A percentile compares a stretch with the other conserved stretches of the same genome.
phyloP scores from a whole-genome alignment of 2,888 invertebrate genomes.

The Diogma glabrata region DNA sequence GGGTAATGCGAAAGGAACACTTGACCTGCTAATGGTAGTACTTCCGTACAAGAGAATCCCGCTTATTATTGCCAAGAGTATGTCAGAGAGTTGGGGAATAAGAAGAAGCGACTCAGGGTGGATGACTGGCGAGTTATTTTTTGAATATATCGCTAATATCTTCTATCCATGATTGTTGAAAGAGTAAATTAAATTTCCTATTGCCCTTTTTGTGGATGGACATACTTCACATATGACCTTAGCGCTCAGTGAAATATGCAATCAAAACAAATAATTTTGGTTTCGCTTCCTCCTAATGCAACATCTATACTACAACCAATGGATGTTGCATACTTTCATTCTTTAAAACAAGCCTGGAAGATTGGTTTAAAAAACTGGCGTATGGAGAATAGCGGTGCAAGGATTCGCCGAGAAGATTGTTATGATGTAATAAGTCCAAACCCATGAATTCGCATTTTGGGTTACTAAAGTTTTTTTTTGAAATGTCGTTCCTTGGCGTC shows the following conservation, averaged over 20 bases:
- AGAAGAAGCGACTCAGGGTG: background rate
- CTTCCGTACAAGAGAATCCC: conserved; percentile 2
- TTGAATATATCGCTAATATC: conserved; percentile 27
- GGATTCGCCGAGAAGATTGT: background rate
- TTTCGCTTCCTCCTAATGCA: background rate
- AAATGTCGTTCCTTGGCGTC: no score
- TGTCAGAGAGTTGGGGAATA: conserved; percentile 21
- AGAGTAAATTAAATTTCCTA: conserved; percentile 26
- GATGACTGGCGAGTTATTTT: background rate
- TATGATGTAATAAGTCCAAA: no score
- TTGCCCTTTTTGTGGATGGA: conserved; percentile 33
- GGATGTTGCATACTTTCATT: conserved; percentile 29
- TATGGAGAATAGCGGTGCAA: conserved; percentile 11
- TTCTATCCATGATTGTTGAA: conserved; percentile 29
- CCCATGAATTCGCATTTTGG: no score
- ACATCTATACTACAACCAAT: conserved; percentile 30
- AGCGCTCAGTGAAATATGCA: conserved; percentile 30
- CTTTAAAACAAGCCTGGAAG: conserved; percentile 27
- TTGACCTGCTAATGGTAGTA: background rate
- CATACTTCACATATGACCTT: conserved; percentile 30
- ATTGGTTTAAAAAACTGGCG: conserved; percentile 22
- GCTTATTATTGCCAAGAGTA: background rate
- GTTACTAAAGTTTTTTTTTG: no score
- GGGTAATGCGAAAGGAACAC: background rate
- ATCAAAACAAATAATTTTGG: no score